Base-by-base conservation (phyloP, 2,888 invertebrate species). In the Chouioia cunea region DNA sequence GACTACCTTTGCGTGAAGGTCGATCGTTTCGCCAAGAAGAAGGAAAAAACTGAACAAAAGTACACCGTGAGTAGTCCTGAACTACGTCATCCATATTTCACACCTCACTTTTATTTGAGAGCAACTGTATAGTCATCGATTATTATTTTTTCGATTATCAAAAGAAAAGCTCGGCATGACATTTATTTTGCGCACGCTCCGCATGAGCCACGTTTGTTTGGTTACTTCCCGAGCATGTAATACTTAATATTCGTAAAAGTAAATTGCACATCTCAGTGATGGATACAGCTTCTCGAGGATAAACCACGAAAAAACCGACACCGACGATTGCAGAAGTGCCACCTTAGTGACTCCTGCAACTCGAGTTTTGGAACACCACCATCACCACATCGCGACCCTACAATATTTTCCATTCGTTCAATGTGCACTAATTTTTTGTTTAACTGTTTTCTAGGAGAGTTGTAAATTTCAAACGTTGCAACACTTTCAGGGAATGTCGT, bases 1-100 rank as follows among this genome's bases (percentile, higher is more conserved):
- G 97, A 99, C 85, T 97, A 97, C 84, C 89, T 99, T 27, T 98
- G 99, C 80, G 98, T 99, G 0, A 98, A 99, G 88, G 94, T 96
- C 0, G 95, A 96, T 84, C 89, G 93, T 69, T 93, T 92, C 86
- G 92, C 94, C 3, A 97, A 97, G 88, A 94, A 95, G 80, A 97
- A 97, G 82, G 97, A 98, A 82, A 96, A 97, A 78, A 93, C 92
- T 74, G 97, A 97, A 81, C 90, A 92, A 65, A 98, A 98, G 86
- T 99, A 97, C 86, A 93, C 95, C 57, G 91, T 91, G 83, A 86
- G 88, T 65, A 65, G 46, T 60, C 27, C 10, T 20, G 2, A 6
- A 36, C 10, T 46, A 43, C 4, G 1, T 54, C 3, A 22, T 23
- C 27, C 3, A 23, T 62, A 23, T 4, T 58, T 52, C 44, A 63